These are phyloP conservation scores for Papilio protenor DNA, from an alignment of 2,888 invertebrate genomes.

Conservation along the genomic window DNA sequence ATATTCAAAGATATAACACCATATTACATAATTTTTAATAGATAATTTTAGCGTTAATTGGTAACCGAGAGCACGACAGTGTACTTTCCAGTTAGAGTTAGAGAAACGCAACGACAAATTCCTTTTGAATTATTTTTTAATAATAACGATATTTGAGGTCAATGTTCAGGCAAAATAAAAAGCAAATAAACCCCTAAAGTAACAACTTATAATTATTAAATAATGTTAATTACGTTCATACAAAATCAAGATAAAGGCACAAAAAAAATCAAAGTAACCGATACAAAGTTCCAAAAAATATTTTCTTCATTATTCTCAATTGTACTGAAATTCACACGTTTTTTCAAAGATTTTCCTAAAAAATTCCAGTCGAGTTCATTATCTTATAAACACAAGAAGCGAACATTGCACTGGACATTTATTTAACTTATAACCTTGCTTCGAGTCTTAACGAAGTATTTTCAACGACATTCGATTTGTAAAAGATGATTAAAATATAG, in stretches of 20 bases:
- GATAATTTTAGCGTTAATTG: not conserved
- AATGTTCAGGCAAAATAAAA: not conserved
- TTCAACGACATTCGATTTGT: not conserved
- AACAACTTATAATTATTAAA: conserved; percentile 15
- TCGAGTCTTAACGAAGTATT: not conserved
- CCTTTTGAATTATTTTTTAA: not conserved
- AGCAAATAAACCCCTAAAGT: not conserved
- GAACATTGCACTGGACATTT: not conserved
- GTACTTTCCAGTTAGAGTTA: no score
- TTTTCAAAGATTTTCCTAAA: conserved; percentile 22
- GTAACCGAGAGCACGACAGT: not conserved
- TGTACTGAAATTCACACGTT: conserved; percentile 35
- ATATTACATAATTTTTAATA: not conserved
- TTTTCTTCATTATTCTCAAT: conserved; percentile 10
- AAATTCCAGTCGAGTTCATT: conserved; percentile 6
- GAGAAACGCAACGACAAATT: no score
- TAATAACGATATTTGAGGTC: not conserved
- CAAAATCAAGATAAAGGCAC: conserved; percentile 1
- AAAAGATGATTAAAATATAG: not conserved
- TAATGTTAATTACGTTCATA: conserved; percentile 11
- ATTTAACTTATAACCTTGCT: not conserved
- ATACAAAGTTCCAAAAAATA: conserved; percentile 16
- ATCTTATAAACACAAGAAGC: conserved; percentile 11
- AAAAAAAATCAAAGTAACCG: conserved; percentile 21
- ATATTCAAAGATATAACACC: not conserved